Base-by-base conservation (phyloP, 2,888 invertebrate genomes). In the Neria commutata region DNA sequence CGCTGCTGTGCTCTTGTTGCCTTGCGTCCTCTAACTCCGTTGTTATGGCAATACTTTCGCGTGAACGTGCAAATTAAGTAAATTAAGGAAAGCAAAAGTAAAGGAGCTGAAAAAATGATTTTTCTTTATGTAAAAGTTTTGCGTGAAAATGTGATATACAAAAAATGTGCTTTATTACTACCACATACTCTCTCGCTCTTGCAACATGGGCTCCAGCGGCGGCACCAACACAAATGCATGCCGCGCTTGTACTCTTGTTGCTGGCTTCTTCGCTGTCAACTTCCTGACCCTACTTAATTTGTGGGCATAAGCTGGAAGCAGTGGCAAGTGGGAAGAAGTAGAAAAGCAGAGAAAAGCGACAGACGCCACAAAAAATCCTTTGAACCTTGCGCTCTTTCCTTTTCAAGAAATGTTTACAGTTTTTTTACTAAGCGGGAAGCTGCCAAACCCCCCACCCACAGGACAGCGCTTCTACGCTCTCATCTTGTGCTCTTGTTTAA, bases 41-140 rank as follows among this genome's bases (percentile, higher is more conserved):
- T 21, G 33, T 58, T 52, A 48, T 26, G 54, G 37, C 46, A 60
- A 50, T 45, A 55, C 56, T 64, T 65, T 58, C 56, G 52, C 42
- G 57, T 37, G 56, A 68, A 67, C 60, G 66, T 63, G 65, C 55
- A 62, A 66, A 65, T 63, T 64, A 58, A 66, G 60, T 60, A 64
- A 62, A 65, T 56, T 48, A 59, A 63, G 58, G 56, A 37, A 56
- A 61, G 53, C 50, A 21, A 21, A 26, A 42, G 21, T 21, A 49
- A 42, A 48, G 3, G 16, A 23, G 11, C n/a, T n/a, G 21, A 29
- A 14, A 54, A 25, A 37, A 37, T 37, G 21, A 21, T n/a, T 17
- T 19, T 29, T 29, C n/a, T 6, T 25, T 50, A 10, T 21, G 11
- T 3, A 21, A 56, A 56, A 56, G 42, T 56, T 56, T 51, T 29